Conservation (phyloP, 2,113 vertebrate genomes). For the Gracilinanus agilis region DNA sequence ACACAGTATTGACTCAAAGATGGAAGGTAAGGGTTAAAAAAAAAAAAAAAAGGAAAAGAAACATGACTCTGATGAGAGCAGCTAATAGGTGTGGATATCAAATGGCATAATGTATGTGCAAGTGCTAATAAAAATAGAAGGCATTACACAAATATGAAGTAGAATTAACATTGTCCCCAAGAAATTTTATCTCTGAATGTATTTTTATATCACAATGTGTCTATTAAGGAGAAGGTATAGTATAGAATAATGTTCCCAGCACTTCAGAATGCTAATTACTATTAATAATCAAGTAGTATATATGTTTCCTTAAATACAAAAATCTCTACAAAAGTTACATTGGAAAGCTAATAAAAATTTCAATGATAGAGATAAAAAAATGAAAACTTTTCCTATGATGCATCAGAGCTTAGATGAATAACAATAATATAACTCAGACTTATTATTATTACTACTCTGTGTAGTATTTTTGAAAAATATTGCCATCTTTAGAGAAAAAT, state of each 20-base stretch:
- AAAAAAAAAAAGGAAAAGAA: too few species aligned
- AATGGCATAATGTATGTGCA: slow-evolving; percentile 32
- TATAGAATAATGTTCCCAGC: slow-evolving; percentile 18
- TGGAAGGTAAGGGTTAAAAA: too few species aligned
- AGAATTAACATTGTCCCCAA: not conserved
- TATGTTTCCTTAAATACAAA: not conserved
- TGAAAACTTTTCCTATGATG: not conserved
- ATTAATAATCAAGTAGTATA: not conserved
- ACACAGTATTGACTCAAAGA: too few species aligned
- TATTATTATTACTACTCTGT: too few species aligned
- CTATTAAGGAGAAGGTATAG: not conserved
- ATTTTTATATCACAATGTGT: too few species aligned
- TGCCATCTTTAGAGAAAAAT: not conserved
- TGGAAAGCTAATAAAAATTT: not conserved
- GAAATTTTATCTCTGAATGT: not conserved
- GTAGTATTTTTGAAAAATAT: not conserved
- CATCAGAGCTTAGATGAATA: not conserved
- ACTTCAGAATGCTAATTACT: slow-evolving; percentile 21
- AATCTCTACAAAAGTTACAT: not conserved
- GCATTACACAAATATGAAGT: not conserved
- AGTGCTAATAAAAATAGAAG: slow-evolving; percentile 41
- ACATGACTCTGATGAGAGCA: slow-evolving; percentile 37
- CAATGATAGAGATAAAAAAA: not conserved
- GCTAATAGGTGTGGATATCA: slow-evolving; percentile 33
- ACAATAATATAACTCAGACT: not conserved